A percentile compares a stretch with the other conserved stretches of the same genome.
Evolutionary conservation across 35 echinoderm and acorn worm genomes (phyloP).

Genomic region (Patiria miniata): DNA sequence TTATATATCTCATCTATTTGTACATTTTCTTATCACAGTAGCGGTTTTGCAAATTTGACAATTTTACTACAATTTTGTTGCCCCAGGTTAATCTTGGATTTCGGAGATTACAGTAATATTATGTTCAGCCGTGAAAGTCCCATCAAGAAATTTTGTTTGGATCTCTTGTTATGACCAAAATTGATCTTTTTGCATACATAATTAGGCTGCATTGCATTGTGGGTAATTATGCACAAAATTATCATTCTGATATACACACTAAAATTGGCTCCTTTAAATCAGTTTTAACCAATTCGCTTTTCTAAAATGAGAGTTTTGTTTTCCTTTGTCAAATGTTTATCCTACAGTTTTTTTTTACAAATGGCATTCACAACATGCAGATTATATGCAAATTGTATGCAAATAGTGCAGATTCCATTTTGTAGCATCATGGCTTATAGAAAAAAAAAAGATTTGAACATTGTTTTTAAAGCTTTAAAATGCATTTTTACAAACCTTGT

Average conservation of each 20-base stretch:
- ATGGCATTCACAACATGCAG: neutral
- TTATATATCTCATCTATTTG: neutral
- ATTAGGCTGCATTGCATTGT: conserved; percentile 16
- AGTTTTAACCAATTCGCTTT: too few species aligned
- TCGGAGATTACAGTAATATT: neutral
- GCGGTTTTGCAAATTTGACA: neutral
- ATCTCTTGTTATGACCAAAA: neutral
- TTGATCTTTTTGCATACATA: neutral
- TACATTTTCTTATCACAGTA: neutral
- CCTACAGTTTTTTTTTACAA: too few species aligned
- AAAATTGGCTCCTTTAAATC: too few species aligned
- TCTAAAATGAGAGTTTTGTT: too few species aligned
- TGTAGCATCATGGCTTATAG: too few species aligned
- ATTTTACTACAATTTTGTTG: neutral
- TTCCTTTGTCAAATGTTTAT: too few species aligned
- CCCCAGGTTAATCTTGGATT: neutral
- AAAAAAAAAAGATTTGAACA: too few species aligned
- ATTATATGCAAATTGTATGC: conserved; percentile 9
- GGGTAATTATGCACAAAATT: neutral
- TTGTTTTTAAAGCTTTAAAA: too few species aligned
- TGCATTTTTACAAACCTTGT: too few species aligned
- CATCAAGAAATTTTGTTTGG: neutral
- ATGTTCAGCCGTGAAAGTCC: neutral
- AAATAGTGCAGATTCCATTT: too few species aligned
- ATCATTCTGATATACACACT: neutral